Evolutionary conservation across 2,797 vertebrate genomes (phyloP), one percentile per base, ranked within the genome.

Genomic region (Limosa lapponica): DNA sequence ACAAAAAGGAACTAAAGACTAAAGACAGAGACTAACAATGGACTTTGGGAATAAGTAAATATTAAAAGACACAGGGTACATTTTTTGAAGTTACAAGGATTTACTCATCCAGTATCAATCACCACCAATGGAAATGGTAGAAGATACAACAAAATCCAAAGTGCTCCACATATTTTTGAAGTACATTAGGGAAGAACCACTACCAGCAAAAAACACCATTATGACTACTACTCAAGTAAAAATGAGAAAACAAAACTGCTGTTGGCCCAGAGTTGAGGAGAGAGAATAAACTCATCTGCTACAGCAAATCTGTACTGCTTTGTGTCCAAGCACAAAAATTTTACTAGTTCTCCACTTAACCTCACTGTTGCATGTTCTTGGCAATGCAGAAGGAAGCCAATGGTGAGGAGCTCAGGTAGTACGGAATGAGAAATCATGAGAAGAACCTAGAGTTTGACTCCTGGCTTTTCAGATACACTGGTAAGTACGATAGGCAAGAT

Each of bases 131-230:
- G 49, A 90, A 90, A 86, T 22, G 13, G 39, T 55, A 36, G 16
- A 80, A 80, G n/a, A 83, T 28, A 59, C 84, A 87, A 89, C 20
- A 65, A 74, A 80, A 83, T 27, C 14, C 32, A 14, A 87, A 79
- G 14, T 13, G 11, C 43, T 59, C 5, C 22, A 54, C 0, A 67
- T 46, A 51, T 65, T 65, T 89, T 43, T 86, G 1, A 94, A 72
- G 58, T 27, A 72, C 8, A 30, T 49, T 61, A 75, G 46, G 41
- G 16, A 82, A 87, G 41, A 89, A 72, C 14, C 16, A 51, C 23
- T 36, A 65, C 3, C 9, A 65, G 52, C 36, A 9, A 4, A 73
- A 70, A 66, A 67, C 44, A 36, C 3, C 8, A 66, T 5, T 20
- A 66, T 20, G 3, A 64, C 52, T 71, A 64, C 46, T 80, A 27